Evolutionary conservation across 2,888 invertebrate species (phyloP).

Genomic region (Lasiommata megera): DNA sequence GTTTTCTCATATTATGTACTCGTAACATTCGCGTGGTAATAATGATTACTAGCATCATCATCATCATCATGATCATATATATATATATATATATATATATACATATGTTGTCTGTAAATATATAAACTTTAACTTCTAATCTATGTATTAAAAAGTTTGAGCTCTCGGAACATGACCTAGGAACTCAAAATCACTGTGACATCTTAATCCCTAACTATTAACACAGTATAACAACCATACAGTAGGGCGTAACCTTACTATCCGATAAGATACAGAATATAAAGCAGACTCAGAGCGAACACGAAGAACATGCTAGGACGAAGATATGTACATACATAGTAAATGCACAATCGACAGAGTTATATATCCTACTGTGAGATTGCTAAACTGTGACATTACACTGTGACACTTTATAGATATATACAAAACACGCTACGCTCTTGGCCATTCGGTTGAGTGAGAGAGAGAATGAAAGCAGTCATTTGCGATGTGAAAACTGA

Average conservation of each 20-base stretch:
- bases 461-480: background rate
- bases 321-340: too few relatives aligned
- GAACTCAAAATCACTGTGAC: slow-evolving; percentile 16
- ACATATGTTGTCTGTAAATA: background rate
- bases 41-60: too few relatives aligned
- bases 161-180: slow-evolving; percentile 9
- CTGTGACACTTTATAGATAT: background rate
- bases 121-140: background rate
- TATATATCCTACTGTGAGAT: background rate
- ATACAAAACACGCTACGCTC: background rate
- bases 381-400: slow-evolving; percentile 25
- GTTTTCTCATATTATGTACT: too few relatives aligned
- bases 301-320: too few relatives aligned
- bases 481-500: background rate
- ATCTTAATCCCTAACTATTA: slow-evolving; percentile 1
- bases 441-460: background rate
- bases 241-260: slow-evolving; percentile 32
- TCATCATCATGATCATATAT: too few relatives aligned
- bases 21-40: too few relatives aligned
- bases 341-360: background rate
- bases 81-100: too few relatives aligned
- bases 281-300: background rate
- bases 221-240: slow-evolving; percentile 26
- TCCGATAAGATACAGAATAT: background rate
- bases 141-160: slow-evolving; percentile 3